phyloP scores from a whole-genome alignment of 2,797 vertebrate genomes.

The Botia kubotai region DNA sequence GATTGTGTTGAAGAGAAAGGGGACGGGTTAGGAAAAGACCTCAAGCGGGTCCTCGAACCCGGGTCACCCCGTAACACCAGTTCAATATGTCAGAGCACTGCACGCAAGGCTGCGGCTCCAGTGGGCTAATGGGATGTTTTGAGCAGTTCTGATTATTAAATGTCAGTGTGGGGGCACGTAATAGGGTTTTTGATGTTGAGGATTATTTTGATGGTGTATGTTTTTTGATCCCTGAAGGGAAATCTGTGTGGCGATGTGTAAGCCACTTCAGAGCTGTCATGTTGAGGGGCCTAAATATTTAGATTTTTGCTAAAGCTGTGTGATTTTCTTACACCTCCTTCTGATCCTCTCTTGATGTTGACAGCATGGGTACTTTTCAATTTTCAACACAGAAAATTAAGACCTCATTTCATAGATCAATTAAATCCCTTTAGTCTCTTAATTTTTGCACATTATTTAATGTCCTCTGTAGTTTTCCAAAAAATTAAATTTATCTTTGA shows the following conservation, averaged over 20 bases:
- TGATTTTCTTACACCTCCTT: constrained; percentile 1
- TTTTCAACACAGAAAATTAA: neutral
- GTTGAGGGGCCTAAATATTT: constrained; percentile 21
- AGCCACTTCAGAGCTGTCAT: constrained; percentile 1
- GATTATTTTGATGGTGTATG: constrained; percentile 13
- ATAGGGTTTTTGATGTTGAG: constrained; percentile 70
- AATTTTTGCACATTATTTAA: constrained; percentile 12
- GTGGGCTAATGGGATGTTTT: constrained; percentile 45
- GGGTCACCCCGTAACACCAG: neutral
- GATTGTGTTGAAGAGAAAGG: neutral
- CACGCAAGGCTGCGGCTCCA: neutral
- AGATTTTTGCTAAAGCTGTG: constrained; percentile 8
- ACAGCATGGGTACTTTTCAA: constrained; percentile 2
- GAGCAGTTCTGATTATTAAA: constrained; percentile 72
- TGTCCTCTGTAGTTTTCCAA: neutral
- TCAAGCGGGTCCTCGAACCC: neutral
- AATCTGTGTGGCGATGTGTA: constrained; percentile 1
- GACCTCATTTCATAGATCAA: constrained; percentile 2
- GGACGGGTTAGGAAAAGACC: neutral
- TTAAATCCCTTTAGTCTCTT: constrained; percentile 2
- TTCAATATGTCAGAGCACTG: neutral
- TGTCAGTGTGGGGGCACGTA: constrained; percentile 72
- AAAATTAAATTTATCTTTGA: neutral
- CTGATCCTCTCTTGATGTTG: neutral
- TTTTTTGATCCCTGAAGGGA: constrained; percentile 44